These are phyloP conservation scores for Falco biarmicus DNA, from an alignment of 2,797 vertebrate species.

Conservation along the genomic window DNA sequence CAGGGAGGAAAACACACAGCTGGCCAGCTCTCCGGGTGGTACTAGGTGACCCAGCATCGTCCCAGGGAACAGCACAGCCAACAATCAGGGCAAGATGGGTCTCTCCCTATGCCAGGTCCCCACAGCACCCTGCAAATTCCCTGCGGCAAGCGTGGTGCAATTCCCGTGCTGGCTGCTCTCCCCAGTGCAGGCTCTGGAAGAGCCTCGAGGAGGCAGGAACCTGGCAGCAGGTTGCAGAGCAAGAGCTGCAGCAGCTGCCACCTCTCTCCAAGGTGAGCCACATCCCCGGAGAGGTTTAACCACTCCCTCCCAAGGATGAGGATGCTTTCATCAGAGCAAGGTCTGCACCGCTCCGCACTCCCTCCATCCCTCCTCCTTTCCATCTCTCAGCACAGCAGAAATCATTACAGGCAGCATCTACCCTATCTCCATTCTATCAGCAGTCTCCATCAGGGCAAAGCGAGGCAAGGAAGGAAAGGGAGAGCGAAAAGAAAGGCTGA, in stretches of 20 bases:
- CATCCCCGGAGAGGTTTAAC: not conserved
- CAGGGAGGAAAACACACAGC: not conserved
- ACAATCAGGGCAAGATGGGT: not conserved
- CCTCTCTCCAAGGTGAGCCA: not conserved
- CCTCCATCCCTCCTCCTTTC: not conserved
- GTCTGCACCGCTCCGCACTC: not conserved
- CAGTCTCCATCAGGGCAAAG: slow-evolving; percentile 10
- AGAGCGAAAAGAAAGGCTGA: not conserved
- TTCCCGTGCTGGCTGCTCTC: not conserved
- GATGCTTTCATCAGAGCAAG: slow-evolving; percentile 11
- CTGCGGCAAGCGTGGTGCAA: not conserved
- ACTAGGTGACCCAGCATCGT: not conserved
- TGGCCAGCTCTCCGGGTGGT: not conserved
- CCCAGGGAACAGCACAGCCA: not conserved
- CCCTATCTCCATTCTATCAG: slow-evolving; percentile 12
- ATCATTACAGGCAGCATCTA: not conserved
- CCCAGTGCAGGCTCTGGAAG: not conserved
- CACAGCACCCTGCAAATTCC: not conserved
- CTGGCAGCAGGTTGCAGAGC: not conserved
- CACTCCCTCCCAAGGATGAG: slow-evolving; percentile 14
- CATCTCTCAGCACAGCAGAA: not conserved
- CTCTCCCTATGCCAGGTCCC: not conserved
- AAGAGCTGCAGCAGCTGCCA: not conserved
- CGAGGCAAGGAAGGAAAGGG: not conserved
- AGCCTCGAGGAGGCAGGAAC: not conserved